Evolutionary conservation across 1,140 invertebrate species (phyloP).

Genomic region (Thaumatotibia leucotreta): DNA sequence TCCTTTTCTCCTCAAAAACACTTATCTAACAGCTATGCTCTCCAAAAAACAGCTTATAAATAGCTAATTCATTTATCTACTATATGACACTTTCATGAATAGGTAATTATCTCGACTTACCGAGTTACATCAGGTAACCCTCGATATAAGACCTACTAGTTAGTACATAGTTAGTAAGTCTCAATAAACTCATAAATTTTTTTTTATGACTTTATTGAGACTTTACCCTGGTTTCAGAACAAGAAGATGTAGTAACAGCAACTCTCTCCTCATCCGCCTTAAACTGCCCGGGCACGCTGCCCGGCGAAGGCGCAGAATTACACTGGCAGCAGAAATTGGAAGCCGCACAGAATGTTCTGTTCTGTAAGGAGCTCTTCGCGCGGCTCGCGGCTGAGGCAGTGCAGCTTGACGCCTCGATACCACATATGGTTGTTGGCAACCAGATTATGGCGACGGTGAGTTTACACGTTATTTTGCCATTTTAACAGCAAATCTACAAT

Average conservation of each 20-base stretch:
- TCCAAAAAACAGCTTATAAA: too few species aligned
- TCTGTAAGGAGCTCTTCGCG: constrained; percentile 98
- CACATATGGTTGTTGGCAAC: constrained; percentile 97
- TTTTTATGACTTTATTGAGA: too few species aligned
- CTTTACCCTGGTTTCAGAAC: constrained; percentile 75
- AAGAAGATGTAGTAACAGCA: constrained; percentile 89
- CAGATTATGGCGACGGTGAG: constrained; percentile 96
- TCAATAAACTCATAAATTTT: too few species aligned
- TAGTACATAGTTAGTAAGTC: too few species aligned
- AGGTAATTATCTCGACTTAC: too few species aligned
- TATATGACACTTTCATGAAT: too few species aligned
- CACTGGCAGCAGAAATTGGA: constrained; percentile 97
- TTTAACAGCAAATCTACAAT: too few species aligned
- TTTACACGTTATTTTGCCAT: constrained; percentile 26
- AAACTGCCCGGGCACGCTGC: constrained; percentile 80
- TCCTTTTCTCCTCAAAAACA: too few species aligned
- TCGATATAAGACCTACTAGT: too few species aligned
- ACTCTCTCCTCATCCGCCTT: constrained; percentile 84
- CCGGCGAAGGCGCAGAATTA: constrained; percentile 83
- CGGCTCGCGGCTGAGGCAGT: constrained; percentile 96
- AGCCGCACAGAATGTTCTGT: constrained; percentile 97
- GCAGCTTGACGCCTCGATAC: constrained; percentile 93
- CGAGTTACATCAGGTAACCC: too few species aligned
- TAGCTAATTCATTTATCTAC: too few species aligned
- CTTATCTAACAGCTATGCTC: too few species aligned